These are phyloP conservation scores for Zaprionus tsacasi DNA, from an alignment of 1,140 invertebrate species.

Conservation along the genomic window DNA sequence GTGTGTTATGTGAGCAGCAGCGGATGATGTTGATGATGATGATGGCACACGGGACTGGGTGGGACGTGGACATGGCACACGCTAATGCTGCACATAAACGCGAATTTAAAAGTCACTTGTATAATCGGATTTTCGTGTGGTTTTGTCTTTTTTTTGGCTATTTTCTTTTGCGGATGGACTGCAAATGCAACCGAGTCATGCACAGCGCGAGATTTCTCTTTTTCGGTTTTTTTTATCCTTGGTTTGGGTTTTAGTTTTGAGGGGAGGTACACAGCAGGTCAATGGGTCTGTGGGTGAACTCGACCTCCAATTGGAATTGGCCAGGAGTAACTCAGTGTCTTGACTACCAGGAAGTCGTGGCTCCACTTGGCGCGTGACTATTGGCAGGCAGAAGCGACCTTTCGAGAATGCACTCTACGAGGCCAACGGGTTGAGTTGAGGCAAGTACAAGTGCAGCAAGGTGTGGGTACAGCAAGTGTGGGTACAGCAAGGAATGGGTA, in stretches of 20 bases:
- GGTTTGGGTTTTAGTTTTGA: not conserved
- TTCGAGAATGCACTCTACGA: not conserved
- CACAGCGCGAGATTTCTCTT: not conserved
- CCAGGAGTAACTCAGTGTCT: not conserved
- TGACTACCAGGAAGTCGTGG: not conserved
- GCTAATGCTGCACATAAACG: conserved; percentile 1
- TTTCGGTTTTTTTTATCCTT: not conserved
- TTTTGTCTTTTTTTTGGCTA: not conserved
- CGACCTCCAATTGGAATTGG: conserved; percentile 1
- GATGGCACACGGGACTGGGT: not conserved
- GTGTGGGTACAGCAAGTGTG: too few relatives aligned
- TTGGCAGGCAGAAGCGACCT: not conserved
- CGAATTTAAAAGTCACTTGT: not conserved
- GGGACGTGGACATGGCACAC: not conserved
- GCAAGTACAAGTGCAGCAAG: not conserved
- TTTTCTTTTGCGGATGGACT: conserved; percentile 7
- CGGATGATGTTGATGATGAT: not conserved
- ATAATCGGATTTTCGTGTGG: not conserved
- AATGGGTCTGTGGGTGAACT: conserved; percentile 9
- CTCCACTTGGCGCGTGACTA: not conserved
- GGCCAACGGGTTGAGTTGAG: not conserved
- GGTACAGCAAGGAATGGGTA: too few relatives aligned
- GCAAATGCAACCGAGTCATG: conserved; percentile 4
- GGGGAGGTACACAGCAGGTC: not conserved
- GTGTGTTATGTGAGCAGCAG: conserved; percentile 32